These are phyloP conservation scores for Cyrtonyx montezumae DNA, from an alignment of 2,113 vertebrate species.

Conservation along the genomic window DNA sequence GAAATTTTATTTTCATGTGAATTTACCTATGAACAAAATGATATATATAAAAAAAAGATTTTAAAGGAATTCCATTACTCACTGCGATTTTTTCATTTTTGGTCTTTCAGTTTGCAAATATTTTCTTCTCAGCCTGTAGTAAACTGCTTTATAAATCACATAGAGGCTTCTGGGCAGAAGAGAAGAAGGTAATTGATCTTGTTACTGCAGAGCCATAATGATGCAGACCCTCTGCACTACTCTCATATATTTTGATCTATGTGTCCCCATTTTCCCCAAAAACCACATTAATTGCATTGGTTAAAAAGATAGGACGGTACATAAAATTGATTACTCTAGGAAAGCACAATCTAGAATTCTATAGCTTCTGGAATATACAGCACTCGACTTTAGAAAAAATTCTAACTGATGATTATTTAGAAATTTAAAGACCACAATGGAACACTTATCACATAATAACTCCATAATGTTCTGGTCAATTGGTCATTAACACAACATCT, in stretches of 20 bases:
- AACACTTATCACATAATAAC: neutral
- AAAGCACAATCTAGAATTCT: neutral
- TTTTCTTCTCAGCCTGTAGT: neutral
- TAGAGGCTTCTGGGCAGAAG: neutral
- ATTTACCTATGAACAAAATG: neutral
- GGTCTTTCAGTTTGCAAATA: neutral
- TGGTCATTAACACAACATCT: neutral
- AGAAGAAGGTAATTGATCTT: neutral
- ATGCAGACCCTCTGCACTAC: neutral
- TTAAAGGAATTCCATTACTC: neutral
- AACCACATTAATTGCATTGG: neutral
- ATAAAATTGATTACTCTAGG: neutral
- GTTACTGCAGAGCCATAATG: neutral
- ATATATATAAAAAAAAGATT: neutral
- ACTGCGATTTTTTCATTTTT: neutral
- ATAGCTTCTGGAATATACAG: neutral
- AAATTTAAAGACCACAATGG: neutral
- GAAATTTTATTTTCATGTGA: neutral
- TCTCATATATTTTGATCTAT: neutral
- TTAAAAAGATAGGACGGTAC: neutral
- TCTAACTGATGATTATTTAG: neutral
- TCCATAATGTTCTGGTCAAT: neutral
- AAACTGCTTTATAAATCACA: slow-evolving; percentile 15
- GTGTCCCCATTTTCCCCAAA: neutral
- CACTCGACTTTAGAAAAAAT: neutral